Percentiles rank a stretch among this genome's conserved stretches.
Conservation (phyloP, 2,888 invertebrate genomes). For the Sabellastarte sp. region DNA sequence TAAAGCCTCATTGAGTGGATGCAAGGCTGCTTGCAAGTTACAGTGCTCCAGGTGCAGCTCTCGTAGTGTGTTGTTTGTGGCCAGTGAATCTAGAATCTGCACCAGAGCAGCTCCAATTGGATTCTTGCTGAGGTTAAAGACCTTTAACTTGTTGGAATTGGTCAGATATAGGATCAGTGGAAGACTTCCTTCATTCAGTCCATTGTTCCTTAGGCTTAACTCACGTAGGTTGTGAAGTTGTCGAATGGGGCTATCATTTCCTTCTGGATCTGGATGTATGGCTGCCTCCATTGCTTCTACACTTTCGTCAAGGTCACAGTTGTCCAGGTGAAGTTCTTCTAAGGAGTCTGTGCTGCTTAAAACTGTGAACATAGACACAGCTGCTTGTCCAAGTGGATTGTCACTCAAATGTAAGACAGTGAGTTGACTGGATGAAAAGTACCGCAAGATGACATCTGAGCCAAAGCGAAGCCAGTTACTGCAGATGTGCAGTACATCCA, state of each 20-base stretch:
- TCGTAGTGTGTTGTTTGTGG: not conserved
- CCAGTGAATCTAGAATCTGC: conserved; percentile 9
- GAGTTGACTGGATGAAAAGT: not conserved
- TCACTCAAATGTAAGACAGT: not conserved
- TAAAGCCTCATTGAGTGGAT: not conserved
- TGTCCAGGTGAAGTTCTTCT: not conserved
- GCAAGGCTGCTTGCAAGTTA: not conserved
- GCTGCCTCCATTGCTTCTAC: not conserved
- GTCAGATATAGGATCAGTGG: not conserved
- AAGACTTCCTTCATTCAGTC: not conserved
- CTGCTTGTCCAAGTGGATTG: not conserved
- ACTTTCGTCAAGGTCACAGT: not conserved
- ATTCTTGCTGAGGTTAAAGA: not conserved
- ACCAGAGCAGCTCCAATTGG: not conserved
- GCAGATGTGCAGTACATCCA: not conserved
- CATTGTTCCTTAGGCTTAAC: not conserved
- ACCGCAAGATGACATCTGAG: not conserved
- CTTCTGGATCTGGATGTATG: not conserved
- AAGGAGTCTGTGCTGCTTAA: not conserved
- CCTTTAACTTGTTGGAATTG: not conserved
- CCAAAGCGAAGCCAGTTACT: not conserved
- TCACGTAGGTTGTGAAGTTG: not conserved
- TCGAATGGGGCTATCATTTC: not conserved
- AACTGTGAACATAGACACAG: not conserved
- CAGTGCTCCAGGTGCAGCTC: not conserved